Evolutionary conservation across 2,113 vertebrate species (phyloP).

Genomic region (Oncorhynchus mykiss): DNA sequence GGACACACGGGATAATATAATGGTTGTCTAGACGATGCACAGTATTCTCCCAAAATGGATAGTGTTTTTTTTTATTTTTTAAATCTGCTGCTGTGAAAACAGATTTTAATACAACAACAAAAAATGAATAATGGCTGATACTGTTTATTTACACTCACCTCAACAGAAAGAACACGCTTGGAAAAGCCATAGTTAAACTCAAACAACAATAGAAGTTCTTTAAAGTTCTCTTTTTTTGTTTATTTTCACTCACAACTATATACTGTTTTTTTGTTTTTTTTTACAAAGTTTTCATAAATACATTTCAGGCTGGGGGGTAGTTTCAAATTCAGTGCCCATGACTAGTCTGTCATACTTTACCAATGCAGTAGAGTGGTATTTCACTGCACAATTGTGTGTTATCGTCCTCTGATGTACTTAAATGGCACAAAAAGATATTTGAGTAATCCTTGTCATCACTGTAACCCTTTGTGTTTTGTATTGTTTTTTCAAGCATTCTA

Average conservation of each 20-base stretch:
- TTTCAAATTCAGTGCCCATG: constrained; percentile 60
- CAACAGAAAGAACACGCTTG: constrained; percentile 79
- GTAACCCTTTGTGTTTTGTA: constrained; percentile 33
- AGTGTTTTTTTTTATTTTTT: constrained; percentile 49
- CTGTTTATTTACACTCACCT: constrained; percentile 85
- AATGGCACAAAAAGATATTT: constrained; percentile 76
- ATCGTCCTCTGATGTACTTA: constrained; percentile 67
- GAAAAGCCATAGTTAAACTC: constrained; percentile 80
- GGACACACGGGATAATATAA: constrained; percentile 58
- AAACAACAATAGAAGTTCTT: constrained; percentile 82
- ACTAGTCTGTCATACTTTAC: constrained; percentile 44
- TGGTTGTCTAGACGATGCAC: constrained; percentile 37
- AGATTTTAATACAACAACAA: background rate
- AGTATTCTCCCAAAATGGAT: constrained; percentile 30
- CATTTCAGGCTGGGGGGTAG: constrained; percentile 85
- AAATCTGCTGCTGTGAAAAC: constrained; percentile 65
- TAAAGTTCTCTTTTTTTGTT: constrained; percentile 58
- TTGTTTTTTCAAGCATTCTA: constrained; percentile 46
- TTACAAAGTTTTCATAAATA: constrained; percentile 84
- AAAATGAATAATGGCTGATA: constrained; percentile 42
- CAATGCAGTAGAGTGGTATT: constrained; percentile 38
- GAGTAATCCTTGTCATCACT: constrained; percentile 64
- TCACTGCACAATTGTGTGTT: constrained; percentile 59
- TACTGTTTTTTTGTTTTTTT: constrained; percentile 18
- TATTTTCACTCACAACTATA: constrained; percentile 60